These are phyloP conservation scores for Lerista edwardsae DNA, from an alignment of 2,797 vertebrate species.

Conservation along the genomic window DNA sequence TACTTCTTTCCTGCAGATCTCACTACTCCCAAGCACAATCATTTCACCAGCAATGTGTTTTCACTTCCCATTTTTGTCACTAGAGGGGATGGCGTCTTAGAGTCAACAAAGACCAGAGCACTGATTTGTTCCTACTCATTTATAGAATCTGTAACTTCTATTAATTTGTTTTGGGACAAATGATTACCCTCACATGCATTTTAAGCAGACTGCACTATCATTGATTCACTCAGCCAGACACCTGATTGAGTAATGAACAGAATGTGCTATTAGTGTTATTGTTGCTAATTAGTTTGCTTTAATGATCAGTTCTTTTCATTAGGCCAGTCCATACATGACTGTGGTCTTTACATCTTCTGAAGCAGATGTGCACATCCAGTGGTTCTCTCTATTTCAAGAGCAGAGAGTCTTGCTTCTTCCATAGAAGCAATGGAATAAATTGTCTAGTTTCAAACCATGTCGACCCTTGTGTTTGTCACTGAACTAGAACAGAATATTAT, in stretches of 20 bases:
- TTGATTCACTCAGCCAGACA: constrained; percentile 26
- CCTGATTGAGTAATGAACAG: constrained; percentile 46
- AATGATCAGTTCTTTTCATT: constrained; percentile 3
- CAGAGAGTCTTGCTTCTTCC: background rate
- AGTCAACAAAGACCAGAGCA: constrained; percentile 27
- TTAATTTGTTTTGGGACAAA: constrained; percentile 61
- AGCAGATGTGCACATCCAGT: constrained; percentile 6
- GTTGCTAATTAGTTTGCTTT: constrained; percentile 42
- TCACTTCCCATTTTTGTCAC: constrained; percentile 48
- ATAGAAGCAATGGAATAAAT: background rate
- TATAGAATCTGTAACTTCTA: constrained; percentile 31
- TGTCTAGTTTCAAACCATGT: background rate
- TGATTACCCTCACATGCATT: constrained; percentile 41
- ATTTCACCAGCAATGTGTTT: constrained; percentile 11
- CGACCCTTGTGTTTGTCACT: background rate
- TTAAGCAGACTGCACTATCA: constrained; percentile 42
- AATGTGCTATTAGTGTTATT: constrained; percentile 37
- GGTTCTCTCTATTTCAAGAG: background rate
- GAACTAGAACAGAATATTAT: constrained; percentile 2
- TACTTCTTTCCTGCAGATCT: background rate
- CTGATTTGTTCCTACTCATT: constrained; percentile 44
- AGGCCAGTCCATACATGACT: constrained; percentile 19
- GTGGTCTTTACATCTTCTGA: background rate
- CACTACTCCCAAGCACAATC: background rate
- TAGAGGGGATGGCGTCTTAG: background rate